phyloP scores from a whole-genome alignment of 2,113 vertebrate species.

The Macroglossus sobrinus region DNA sequence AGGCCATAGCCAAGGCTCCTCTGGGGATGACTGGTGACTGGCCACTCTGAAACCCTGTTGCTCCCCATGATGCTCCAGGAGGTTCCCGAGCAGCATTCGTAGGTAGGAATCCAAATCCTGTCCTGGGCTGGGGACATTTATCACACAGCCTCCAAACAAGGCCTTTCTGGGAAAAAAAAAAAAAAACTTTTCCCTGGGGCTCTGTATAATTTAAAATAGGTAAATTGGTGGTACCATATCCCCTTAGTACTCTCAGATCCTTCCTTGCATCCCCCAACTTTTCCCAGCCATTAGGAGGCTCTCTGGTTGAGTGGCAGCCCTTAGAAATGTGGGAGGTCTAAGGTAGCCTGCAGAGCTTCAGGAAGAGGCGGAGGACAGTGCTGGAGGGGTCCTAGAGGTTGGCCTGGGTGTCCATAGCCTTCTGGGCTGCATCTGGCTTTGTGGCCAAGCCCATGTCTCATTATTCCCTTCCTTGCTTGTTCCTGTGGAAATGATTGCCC shows the following conservation, averaged over 20 bases:
- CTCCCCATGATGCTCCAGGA: conserved; percentile 44
- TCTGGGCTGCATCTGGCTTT: not conserved
- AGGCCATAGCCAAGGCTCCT: not conserved
- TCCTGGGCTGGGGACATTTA: conserved; percentile 28
- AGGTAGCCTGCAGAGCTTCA: not conserved
- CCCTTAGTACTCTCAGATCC: not conserved
- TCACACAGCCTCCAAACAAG: not conserved
- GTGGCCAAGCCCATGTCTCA: not conserved
- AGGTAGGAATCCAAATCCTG: conserved; percentile 50
- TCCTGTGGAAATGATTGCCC: not conserved
- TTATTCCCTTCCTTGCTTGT: not conserved
- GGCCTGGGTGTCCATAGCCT: rapidly evolving
- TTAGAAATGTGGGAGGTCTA: not conserved
- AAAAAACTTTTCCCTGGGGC: not conserved
- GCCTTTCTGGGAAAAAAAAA: not conserved
- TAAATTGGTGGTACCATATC: not conserved
- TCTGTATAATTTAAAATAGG: not conserved
- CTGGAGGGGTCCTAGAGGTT: not conserved
- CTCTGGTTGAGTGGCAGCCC: not conserved
- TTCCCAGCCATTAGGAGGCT: not conserved
- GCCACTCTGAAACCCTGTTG: conserved; percentile 53
- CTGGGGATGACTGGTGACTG: not conserved
- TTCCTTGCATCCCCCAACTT: not conserved
- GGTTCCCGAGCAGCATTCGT: conserved; percentile 42
- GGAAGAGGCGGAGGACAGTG: not conserved